Percentiles rank a stretch among this genome's conserved stretches.
phyloP scores from a whole-genome alignment of 2,113 vertebrate species.

The Lophotis ruficrista region DNA sequence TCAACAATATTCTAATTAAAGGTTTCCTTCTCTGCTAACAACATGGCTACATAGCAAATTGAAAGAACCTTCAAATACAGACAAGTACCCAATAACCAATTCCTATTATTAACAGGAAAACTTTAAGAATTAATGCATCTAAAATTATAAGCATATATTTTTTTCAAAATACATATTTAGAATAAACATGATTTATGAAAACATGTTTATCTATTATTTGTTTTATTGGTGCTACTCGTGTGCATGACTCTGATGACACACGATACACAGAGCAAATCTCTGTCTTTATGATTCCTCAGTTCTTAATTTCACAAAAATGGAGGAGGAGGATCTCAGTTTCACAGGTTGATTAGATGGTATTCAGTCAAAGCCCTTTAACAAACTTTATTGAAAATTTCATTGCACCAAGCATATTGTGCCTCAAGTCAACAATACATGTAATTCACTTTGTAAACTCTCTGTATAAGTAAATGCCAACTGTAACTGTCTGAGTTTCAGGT shows the following conservation, averaged over 20 bases:
- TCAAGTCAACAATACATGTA: slow-evolving; percentile 46
- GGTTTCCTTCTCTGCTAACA: not conserved
- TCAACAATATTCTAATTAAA: not conserved
- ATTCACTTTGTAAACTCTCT: slow-evolving; percentile 68
- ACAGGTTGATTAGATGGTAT: not conserved
- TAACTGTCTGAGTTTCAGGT: slow-evolving; percentile 58
- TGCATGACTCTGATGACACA: not conserved
- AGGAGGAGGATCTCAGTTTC: not conserved
- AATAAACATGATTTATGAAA: not conserved
- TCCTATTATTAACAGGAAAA: not conserved
- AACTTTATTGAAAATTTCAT: not conserved
- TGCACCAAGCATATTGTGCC: slow-evolving; percentile 42
- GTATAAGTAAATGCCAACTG: slow-evolving; percentile 59
- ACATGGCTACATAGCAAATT: not conserved
- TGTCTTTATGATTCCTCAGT: not conserved
- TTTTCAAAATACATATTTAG: not conserved
- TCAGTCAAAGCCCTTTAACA: not conserved
- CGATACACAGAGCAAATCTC: not conserved
- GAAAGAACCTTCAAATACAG: not conserved
- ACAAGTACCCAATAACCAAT: not conserved
- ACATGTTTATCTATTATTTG: not conserved
- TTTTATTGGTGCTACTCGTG: not conserved
- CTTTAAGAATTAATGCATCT: not conserved
- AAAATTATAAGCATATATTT: not conserved
- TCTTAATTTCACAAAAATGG: not conserved